Conservation (phyloP, 1,140 invertebrate genomes). For the Uloborus diversus region DNA sequence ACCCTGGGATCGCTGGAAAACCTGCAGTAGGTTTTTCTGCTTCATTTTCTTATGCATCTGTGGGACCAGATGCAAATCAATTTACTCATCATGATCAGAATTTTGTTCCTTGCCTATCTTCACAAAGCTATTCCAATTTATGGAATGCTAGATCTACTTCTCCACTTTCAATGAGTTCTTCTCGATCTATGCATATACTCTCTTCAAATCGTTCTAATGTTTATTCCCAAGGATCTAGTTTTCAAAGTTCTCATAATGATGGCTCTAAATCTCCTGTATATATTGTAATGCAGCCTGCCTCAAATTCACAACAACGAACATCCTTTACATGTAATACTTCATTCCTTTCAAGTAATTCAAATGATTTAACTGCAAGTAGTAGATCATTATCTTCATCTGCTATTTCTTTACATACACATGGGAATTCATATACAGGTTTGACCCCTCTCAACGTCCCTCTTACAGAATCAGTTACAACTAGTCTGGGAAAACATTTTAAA, state of each 20-base stretch:
- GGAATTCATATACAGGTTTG: conserved; percentile 4
- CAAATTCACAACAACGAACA: background rate
- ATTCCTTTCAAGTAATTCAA: background rate
- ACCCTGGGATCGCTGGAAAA: conserved; percentile 34
- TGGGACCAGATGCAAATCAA: conserved; percentile 12
- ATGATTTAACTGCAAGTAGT: background rate
- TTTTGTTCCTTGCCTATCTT: conserved; percentile 10
- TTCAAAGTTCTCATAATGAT: conserved; percentile 5
- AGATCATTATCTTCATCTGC: conserved; percentile 7
- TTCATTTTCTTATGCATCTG: conserved; percentile 28
- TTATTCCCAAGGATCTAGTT: conserved; percentile 14
- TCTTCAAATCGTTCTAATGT: background rate
- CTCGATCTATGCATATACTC: background rate
- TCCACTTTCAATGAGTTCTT: conserved; percentile 25
- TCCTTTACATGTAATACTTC: background rate
- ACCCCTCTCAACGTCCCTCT: background rate
- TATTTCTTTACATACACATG: conserved; percentile 2
- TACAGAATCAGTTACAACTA: background rate
- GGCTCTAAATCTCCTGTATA: conserved; percentile 39
- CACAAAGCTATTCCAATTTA: conserved; percentile 13
- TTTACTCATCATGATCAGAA: conserved; percentile 23
- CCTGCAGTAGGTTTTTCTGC: conserved; percentile 52
- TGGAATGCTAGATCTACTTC: conserved; percentile 51
- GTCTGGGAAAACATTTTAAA: conserved; percentile 5
- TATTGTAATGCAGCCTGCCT: conserved; percentile 23